Evolutionary conservation across 2,888 invertebrate species (phyloP).

Genomic region (Atethmia centrago): DNA sequence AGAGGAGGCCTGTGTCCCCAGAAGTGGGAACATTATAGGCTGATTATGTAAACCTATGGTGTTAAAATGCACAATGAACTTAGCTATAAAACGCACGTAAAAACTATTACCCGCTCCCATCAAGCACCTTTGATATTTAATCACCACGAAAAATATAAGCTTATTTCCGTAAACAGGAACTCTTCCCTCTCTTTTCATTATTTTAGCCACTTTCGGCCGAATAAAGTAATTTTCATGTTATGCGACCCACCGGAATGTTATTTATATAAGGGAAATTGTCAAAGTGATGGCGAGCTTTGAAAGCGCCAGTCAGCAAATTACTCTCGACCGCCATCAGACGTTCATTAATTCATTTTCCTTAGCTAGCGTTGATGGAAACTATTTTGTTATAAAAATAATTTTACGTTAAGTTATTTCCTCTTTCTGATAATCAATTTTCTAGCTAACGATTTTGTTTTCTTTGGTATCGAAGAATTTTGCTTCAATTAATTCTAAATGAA

Average conservation of each 20-base stretch:
- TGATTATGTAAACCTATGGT: not conserved
- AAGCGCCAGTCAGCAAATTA: slow-evolving; percentile 65
- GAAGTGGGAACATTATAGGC: too few relatives aligned
- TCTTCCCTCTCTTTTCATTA: slow-evolving; percentile 16
- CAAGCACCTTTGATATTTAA: too few relatives aligned
- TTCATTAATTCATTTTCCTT: slow-evolving; percentile 54
- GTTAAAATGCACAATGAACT: not conserved
- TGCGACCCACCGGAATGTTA: slow-evolving; percentile 56
- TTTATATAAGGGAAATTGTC: slow-evolving; percentile 72
- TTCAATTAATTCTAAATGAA: not conserved
- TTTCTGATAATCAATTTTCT: slow-evolving; percentile 5
- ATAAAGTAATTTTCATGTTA: slow-evolving; percentile 67
- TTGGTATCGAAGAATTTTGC: not conserved
- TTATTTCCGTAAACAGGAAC: slow-evolving; percentile 10
- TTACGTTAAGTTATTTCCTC: not conserved
- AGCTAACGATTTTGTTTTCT: not conserved
- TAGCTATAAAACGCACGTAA: too few relatives aligned
- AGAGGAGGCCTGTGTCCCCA: too few relatives aligned
- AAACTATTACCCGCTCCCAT: too few relatives aligned
- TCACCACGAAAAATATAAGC: too few relatives aligned
- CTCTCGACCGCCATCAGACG: slow-evolving; percentile 61
- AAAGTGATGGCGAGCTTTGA: slow-evolving; percentile 70
- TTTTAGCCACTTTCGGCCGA: slow-evolving; percentile 41
- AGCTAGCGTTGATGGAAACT: slow-evolving; percentile 18
- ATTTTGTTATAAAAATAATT: not conserved